Percentiles rank a stretch among this genome's conserved stretches.
These are phyloP conservation scores for Phaonia tiefii DNA, from an alignment of 2,888 invertebrate species.

Conservation along the genomic window DNA sequence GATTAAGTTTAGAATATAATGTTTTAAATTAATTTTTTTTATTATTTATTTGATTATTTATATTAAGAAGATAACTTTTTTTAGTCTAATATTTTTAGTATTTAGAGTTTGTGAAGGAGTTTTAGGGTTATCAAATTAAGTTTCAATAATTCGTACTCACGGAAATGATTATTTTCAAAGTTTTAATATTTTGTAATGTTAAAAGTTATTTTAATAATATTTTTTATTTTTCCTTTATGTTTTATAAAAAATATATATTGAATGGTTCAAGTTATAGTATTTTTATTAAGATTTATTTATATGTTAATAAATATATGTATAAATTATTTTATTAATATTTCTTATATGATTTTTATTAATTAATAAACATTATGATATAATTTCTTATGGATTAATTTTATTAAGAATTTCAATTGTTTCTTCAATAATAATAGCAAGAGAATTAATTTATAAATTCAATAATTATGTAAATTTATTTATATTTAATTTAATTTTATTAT, in stretches of 20 bases:
- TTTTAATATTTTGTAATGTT: slow-evolving; percentile 83
- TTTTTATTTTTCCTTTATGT: slow-evolving; percentile 82
- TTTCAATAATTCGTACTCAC: slow-evolving; percentile 83
- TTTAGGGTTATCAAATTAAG: slow-evolving; percentile 84
- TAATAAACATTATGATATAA: slow-evolving; percentile 82
- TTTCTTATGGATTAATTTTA: slow-evolving; percentile 83
- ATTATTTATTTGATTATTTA: slow-evolving; percentile 81
- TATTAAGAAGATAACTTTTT: slow-evolving; percentile 81
- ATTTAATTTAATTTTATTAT: slow-evolving; percentile 82
- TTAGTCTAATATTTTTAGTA: slow-evolving; percentile 84
- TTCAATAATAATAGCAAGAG: slow-evolving; percentile 83
- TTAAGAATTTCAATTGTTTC: slow-evolving; percentile 84
- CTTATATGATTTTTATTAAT: slow-evolving; percentile 75
- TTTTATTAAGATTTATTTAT: slow-evolving; percentile 82
- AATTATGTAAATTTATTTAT: slow-evolving; percentile 82
- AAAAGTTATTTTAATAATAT: slow-evolving; percentile 79
- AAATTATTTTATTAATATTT: slow-evolving; percentile 76
- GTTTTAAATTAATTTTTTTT: slow-evolving; percentile 82
- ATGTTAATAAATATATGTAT: slow-evolving; percentile 79
- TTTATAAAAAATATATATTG: slow-evolving; percentile 82
- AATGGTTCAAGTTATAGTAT: slow-evolving; percentile 82
- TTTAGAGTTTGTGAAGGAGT: slow-evolving; percentile 85
- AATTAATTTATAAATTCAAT: slow-evolving; percentile 80
- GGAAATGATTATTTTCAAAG: slow-evolving; percentile 85
- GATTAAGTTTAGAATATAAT: slow-evolving; percentile 84